Conservation (phyloP, 2,888 invertebrate species). For the Agonopterix heracliana region DNA sequence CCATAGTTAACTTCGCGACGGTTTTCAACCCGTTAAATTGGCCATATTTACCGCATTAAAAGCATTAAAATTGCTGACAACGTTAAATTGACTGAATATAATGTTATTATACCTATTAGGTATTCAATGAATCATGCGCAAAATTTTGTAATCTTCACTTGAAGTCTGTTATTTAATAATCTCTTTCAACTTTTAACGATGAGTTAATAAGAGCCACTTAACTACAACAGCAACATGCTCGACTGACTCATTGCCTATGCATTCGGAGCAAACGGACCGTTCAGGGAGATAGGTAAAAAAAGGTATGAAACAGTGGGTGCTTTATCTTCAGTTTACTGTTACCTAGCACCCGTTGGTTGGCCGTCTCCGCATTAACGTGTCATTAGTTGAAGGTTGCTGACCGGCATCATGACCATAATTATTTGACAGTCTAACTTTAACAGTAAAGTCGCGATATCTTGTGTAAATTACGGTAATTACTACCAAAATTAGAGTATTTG, state of each 20-base stretch:
- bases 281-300: constrained; percentile 65
- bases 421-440: background rate
- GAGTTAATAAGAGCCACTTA: background rate
- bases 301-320: constrained; percentile 57
- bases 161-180: background rate
- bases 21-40: too few relatives aligned
- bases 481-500: too few relatives aligned
- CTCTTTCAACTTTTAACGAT: too few relatives aligned
- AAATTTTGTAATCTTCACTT: too few relatives aligned
- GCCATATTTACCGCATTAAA: too few relatives aligned
- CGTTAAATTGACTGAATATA: too few relatives aligned
- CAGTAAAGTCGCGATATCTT: background rate
- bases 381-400: constrained; percentile 70
- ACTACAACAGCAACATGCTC: constrained; percentile 25
- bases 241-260: constrained; percentile 72
- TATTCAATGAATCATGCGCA: too few relatives aligned
- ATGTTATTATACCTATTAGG: too few relatives aligned
- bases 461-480: background rate
- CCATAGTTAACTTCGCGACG: too few relatives aligned
- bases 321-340: constrained; percentile 72
- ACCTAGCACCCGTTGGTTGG: constrained; percentile 25
- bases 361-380: constrained; percentile 63
- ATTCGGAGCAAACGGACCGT: constrained; percentile 63
- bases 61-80: too few relatives aligned
- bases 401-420: constrained; percentile 29